Evolutionary conservation across 2,797 vertebrate species (phyloP).

Genomic region (Eulemur rubriventer): DNA sequence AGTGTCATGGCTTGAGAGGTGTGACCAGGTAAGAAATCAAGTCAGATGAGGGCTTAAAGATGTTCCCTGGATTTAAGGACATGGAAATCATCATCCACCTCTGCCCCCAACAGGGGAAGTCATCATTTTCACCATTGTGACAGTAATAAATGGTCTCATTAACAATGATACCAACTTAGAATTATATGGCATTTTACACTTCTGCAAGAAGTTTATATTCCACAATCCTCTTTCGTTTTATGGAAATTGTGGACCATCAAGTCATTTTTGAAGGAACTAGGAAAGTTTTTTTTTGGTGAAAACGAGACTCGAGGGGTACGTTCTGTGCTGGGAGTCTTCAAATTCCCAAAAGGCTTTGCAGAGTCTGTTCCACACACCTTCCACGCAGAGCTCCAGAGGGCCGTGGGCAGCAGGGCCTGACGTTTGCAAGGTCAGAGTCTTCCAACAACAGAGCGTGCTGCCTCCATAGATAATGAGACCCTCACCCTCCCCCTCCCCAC

Average conservation of each 20-base stretch:
- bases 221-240: background rate
- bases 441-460: background rate
- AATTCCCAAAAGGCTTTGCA: background rate
- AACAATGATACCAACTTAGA: background rate
- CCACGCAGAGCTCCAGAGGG: background rate
- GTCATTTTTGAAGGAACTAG: background rate
- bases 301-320: background rate
- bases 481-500: no score
- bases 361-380: background rate
- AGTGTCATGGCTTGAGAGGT: background rate
- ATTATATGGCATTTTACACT: background rate
- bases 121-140: background rate
- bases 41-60: background rate
- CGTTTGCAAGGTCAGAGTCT: background rate
- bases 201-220: background rate
- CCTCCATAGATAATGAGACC: background rate
- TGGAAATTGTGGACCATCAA: background rate
- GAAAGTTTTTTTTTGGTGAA: background rate
- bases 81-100: background rate
- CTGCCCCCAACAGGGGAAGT: background rate
- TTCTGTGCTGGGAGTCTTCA: background rate
- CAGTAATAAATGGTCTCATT: background rate
- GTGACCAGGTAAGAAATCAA: background rate
- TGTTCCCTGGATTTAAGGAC: background rate
- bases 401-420: background rate